A percentile compares a stretch with the other conserved stretches of the same genome.
phyloP scores from a whole-genome alignment of 2,797 vertebrate genomes.

The Esox lucius region DNA sequence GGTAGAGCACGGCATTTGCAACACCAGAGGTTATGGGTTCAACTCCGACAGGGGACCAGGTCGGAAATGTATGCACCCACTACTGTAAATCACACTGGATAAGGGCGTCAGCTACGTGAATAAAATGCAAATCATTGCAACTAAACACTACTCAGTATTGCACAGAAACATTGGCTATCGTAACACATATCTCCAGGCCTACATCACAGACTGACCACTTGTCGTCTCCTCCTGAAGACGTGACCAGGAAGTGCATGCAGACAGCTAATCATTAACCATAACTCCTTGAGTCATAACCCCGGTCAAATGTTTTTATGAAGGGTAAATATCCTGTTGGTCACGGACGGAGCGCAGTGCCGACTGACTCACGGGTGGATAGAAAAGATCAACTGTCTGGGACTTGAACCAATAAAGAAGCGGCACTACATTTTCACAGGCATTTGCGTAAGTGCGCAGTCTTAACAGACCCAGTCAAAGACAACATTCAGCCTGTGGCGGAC shows the following conservation, averaged over 20 bases:
- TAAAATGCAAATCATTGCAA: not conserved
- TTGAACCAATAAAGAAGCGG: not conserved
- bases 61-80: too few species aligned
- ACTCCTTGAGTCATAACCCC: constrained; percentile 48
- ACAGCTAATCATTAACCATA: constrained; percentile 60
- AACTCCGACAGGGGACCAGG: too few species aligned
- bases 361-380: not conserved
- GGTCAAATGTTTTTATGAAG: constrained; percentile 8
- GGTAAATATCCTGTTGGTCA: constrained; percentile 18
- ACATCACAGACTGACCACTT: not conserved
- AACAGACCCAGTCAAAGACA: not conserved
- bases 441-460: not conserved
- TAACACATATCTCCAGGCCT: not conserved
- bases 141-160: not conserved
- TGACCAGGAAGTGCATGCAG: constrained; percentile 33
- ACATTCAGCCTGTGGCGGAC: not conserved
- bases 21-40: too few species aligned
- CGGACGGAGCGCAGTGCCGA: not conserved
- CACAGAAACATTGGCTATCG: not conserved
- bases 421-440: not conserved
- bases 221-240: not conserved
- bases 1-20: too few species aligned
- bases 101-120: too few species aligned
- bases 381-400: not conserved
- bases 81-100: too few species aligned